Percentiles rank a stretch among this genome's conserved stretches.
Evolutionary conservation across 2,888 invertebrate species (phyloP).

Genomic region (Maniola hyperantus): DNA sequence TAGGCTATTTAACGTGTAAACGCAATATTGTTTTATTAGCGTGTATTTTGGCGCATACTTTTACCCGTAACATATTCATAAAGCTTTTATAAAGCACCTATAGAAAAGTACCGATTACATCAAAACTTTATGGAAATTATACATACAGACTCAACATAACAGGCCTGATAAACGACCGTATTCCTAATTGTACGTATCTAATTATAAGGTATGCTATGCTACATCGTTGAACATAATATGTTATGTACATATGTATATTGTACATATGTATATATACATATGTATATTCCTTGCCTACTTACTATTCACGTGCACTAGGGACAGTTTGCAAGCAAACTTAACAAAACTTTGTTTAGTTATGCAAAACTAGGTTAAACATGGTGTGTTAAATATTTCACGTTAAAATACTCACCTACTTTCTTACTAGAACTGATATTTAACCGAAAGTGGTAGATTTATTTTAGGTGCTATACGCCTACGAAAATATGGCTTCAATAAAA

Average conservation of each 20-base stretch:
- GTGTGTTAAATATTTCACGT: slow-evolving; percentile 5
- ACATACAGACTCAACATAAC: slow-evolving; percentile 24
- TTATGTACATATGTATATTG: slow-evolving; percentile 6
- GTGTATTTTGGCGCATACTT: no score
- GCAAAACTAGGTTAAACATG: slow-evolving; percentile 25
- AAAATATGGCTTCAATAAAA: no score
- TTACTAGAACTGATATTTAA: not conserved
- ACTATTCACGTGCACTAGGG: slow-evolving; percentile 38
- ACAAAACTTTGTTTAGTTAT: slow-evolving; percentile 23
- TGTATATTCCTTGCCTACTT: slow-evolving; percentile 18
- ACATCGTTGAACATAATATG: slow-evolving; percentile 23
- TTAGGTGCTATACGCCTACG: no score
- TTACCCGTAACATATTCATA: no score
- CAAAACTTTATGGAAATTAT: slow-evolving; percentile 26
- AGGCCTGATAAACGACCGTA: slow-evolving; percentile 21
- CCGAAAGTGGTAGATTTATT: not conserved
- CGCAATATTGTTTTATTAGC: no score
- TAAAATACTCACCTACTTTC: not conserved
- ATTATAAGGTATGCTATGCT: not conserved
- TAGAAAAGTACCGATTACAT: slow-evolving; percentile 1
- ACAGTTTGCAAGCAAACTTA: slow-evolving; percentile 37
- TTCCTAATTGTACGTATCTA: slow-evolving; percentile 29
- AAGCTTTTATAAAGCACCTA: no score
- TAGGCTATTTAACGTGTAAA: no score
- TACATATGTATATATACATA: slow-evolving; percentile 1